A percentile compares a stretch with the other conserved stretches of the same genome.
Conservation (phyloP, 1,140 invertebrate genomes). For the Paracyclopina nana region DNA sequence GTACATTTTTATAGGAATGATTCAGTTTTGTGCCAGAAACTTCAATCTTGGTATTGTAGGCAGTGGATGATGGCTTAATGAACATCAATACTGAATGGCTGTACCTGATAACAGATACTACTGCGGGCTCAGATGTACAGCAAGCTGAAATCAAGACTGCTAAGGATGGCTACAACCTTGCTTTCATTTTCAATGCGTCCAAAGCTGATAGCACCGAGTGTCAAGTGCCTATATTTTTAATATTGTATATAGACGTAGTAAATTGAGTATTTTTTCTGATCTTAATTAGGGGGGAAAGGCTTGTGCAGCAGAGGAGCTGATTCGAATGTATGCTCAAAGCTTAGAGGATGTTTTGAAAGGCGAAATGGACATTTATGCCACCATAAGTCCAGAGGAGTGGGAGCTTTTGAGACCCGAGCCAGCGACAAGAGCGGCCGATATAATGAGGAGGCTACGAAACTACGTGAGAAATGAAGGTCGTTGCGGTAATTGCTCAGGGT, state of each 20-base stretch:
- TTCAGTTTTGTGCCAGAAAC: too few relatives aligned
- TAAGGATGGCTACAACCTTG: not conserved
- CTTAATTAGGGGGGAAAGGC: not conserved
- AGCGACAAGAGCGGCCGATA: not conserved
- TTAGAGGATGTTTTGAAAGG: not conserved
- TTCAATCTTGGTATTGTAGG: too few relatives aligned
- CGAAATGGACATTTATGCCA: not conserved
- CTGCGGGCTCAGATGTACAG: not conserved
- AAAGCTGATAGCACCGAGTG: not conserved
- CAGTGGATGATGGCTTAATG: too few relatives aligned
- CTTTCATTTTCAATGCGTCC: not conserved
- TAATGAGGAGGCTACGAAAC: not conserved
- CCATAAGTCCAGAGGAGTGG: slow-evolving; percentile 6
- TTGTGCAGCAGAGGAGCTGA: not conserved
- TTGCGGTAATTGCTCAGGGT: slow-evolving; percentile 41
- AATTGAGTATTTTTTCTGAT: not conserved
- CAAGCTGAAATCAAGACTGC: not conserved
- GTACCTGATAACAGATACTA: too few relatives aligned
- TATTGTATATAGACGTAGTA: not conserved
- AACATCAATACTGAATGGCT: too few relatives aligned
- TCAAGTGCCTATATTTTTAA: not conserved
- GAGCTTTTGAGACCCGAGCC: not conserved
- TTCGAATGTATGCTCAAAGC: not conserved
- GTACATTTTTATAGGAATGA: too few relatives aligned
- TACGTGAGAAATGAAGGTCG: slow-evolving; percentile 29